Percentiles rank a stretch among this genome's conserved stretches.
Evolutionary conservation across 2,888 invertebrate genomes (phyloP).

Genomic region (Drosophila multiciliata): DNA sequence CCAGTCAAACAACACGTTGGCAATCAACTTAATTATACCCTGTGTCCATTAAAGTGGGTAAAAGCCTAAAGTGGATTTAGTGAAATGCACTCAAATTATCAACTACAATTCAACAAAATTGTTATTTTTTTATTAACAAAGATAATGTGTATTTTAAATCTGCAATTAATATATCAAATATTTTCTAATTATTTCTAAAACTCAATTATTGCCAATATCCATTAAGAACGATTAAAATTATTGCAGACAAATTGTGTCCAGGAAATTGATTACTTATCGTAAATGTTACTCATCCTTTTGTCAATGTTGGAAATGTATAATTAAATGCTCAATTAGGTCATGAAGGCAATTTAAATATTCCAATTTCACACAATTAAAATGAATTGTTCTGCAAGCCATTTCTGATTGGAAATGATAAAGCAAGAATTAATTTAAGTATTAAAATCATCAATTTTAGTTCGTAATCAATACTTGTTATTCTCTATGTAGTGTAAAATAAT

Average conservation of each 20-base stretch:
- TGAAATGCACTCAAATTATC: no score
- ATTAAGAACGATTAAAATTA: neutral
- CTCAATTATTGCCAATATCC: neutral
- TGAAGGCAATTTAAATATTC: neutral
- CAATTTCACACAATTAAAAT: neutral
- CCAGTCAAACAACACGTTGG: constrained; percentile 32
- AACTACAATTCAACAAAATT: neutral
- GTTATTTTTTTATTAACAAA: neutral
- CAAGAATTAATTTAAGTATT: neutral
- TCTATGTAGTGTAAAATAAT: neutral
- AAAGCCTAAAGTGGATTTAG: neutral
- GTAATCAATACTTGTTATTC: neutral
- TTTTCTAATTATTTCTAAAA: neutral
- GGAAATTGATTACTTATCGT: neutral
- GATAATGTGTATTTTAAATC: neutral
- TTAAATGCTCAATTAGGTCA: constrained; percentile 4
- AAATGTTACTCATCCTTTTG: neutral
- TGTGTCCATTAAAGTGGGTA: neutral
- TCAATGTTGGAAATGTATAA: neutral
- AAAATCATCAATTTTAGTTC: neutral
- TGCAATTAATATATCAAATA: neutral
- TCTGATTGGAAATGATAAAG: neutral
- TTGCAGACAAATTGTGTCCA: constrained; percentile 1
- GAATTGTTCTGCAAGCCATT: neutral
- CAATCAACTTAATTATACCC: constrained; percentile 43